Evolutionary conservation across 2,888 invertebrate genomes (phyloP), one percentile per base, ranked within the genome.

Genomic region (Elysia crispata): DNA sequence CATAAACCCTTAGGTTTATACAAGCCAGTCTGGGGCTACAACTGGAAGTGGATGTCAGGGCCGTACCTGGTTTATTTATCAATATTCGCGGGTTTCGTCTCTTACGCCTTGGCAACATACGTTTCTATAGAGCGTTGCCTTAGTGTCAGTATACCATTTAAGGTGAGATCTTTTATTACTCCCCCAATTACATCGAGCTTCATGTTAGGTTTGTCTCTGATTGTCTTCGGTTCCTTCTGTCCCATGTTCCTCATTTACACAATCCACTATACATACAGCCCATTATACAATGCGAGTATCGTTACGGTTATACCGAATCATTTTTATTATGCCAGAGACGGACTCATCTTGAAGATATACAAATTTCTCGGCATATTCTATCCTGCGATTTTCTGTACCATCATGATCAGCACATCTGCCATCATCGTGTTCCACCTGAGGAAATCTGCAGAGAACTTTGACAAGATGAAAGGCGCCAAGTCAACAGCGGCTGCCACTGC

Each of bases 81-180:
- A n/a, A 31, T 73, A n/a, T 25, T 73, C 20, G 57, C 73, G 11
- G 25, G 31, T 3, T 50, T 54, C 57, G 73, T 73, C 30, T 50
- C 73, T 1, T 73, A 73, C 31, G 73, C 50, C 18, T n/a, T 73
- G 30, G 73, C 73, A 5, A 41, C 73, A 25, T 73, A 57, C 31
- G 73, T 73, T 1, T 73, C 73, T 1, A 50, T 73, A 31, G 73
- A 73, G 28, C 54, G 73, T 31, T 73, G 73, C 28, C 73, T 73
- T 1, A 57, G 50, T 31, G 73, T 73, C 20, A 57, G 73, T 31
- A 73, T 73, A 15, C 73, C 73, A 1, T 73, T 73, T 57, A 73
- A 54, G 30, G 73, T 73, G n/a, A 73, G 31, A n/a, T 50, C 73
- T 13, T n/a, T 73, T 1, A n/a, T 73, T 30, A 73, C 73, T 8